Evolutionary conservation across 2,888 invertebrate genomes (phyloP).

Genomic region (Zeuzera pyrina): DNA sequence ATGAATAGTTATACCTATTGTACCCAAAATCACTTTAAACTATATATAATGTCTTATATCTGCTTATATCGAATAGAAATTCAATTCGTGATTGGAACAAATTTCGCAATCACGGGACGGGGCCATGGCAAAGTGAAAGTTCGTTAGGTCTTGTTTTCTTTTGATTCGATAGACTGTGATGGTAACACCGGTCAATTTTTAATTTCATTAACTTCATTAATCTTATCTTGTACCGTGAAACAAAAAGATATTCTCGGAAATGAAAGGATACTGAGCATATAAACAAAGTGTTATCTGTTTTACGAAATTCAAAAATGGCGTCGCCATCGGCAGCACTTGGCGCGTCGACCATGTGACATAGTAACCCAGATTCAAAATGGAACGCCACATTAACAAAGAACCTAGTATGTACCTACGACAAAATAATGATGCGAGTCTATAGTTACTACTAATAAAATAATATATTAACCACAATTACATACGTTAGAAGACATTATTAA

Average conservation of each 20-base stretch:
- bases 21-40: too few relatives aligned
- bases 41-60: conserved; percentile 4
- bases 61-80: conserved; percentile 8
- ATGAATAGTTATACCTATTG: too few relatives aligned
- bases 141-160: conserved; percentile 45
- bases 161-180: conserved; percentile 22
- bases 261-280: too few relatives aligned
- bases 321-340: conserved; percentile 52
- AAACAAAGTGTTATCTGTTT: too few relatives aligned
- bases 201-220: too few relatives aligned
- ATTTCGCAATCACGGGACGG: conserved; percentile 40
- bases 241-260: too few relatives aligned
- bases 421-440: too few relatives aligned
- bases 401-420: too few relatives aligned
- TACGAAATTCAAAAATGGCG: conserved; percentile 65
- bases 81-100: conserved; percentile 31
- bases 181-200: conserved; percentile 3
- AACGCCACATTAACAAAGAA: conserved; percentile 57
- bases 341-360: conserved; percentile 63
- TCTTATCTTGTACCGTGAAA: too few relatives aligned
- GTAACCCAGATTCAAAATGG: conserved; percentile 71
- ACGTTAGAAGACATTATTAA: too few relatives aligned
- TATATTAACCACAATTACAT: too few relatives aligned
- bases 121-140: conserved; percentile 55
- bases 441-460: too few relatives aligned